Evolutionary conservation across 1,140 invertebrate species (phyloP).

Genomic region (Berghia stephanieae): DNA sequence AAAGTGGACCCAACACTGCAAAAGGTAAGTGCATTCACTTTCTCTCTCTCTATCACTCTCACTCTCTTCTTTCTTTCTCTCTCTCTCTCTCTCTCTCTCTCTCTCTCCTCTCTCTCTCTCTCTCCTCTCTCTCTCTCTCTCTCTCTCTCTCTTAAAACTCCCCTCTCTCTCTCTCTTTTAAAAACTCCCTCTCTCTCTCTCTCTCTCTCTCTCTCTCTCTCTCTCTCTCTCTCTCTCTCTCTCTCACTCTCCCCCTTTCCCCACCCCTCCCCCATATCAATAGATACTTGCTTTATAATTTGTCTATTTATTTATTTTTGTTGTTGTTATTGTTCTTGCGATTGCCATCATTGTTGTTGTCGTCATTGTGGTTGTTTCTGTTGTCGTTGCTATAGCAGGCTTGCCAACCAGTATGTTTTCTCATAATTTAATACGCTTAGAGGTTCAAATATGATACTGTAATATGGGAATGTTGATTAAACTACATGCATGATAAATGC

Average conservation of each 20-base stretch:
- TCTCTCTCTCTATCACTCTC: not conserved
- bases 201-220: not conserved
- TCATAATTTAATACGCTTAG: no score
- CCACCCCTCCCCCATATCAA: not conserved
- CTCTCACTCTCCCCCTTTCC: not conserved
- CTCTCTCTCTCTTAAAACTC: slow-evolving; percentile 15
- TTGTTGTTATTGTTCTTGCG: not conserved
- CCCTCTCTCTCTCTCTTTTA: slow-evolving; percentile 5
- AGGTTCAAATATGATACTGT: no score
- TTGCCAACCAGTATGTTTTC: no score
- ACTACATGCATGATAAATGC: no score
- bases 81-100: not conserved
- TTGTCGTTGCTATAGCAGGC: no score
- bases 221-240: not conserved
- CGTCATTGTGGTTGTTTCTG: no score
- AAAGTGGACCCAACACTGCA: slow-evolving; percentile 82
- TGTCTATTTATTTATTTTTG: not conserved
- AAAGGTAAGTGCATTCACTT: slow-evolving; percentile 45
- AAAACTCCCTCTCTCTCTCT: slow-evolving; percentile 11
- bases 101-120: not conserved
- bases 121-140: not conserved
- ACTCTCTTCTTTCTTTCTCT: no score
- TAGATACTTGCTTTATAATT: no score
- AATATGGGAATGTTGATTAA: no score
- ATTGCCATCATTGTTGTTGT: not conserved